Evolutionary conservation across 2,113 vertebrate genomes (phyloP).

Genomic region (western clawed frog (Xenopus tropicalis)): UCB_Xtro_10.0 CM004446.2:50305501-50306000

Average conservation of each 20-base stretch:
- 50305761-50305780: constrained; percentile 98
- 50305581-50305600: no score
- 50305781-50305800: constrained; percentile 99
- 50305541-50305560: no score
- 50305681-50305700: no score
- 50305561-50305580: no score
- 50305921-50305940: constrained; percentile 5
- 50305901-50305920: not conserved
- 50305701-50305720: constrained; percentile 80
- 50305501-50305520: no score
- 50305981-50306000: no score
- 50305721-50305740: constrained; percentile 88
- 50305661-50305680: no score
- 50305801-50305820: constrained; percentile 91
- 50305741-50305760: constrained; percentile 99
- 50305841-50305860: constrained; percentile 80
- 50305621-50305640: no score
- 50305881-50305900: constrained; percentile 38
- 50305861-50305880: constrained; percentile 98
- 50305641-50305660: no score
- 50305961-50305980: no score
- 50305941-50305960: not conserved
- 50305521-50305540: no score
- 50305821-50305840: constrained; percentile 95
- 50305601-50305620: no score